Base-by-base conservation (phyloP, 1,140 invertebrate genomes). In the Lerema accius region DNA sequence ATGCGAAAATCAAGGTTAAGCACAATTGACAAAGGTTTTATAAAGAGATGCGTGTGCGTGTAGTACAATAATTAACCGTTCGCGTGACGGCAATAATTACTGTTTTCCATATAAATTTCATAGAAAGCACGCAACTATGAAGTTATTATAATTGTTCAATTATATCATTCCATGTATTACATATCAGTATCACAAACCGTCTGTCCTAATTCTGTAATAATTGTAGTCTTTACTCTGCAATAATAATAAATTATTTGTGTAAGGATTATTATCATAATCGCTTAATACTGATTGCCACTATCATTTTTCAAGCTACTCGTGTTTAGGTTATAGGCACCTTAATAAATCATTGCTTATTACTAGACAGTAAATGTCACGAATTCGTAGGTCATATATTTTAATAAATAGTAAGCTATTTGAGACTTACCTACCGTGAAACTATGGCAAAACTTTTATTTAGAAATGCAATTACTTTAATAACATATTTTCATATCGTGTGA, bases 81-180 rank as follows among this genome's bases (percentile, higher is more conserved):
- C 72, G 83, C 83, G 83, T 86, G 83, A 79, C 74, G 71, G 43
- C 49, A 51, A 71, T 80, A 78, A 86, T 86, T 82, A 82, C 73
- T 73, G 75, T 55, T 73, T 80, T 69, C 62, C 63, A 69, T 80
- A 75, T 73, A 77, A 74, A 78, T 73, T 71, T 73, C 59, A 71
- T 56, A 67, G 46, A 67, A 73, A 67, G 76, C 69, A 82, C 75
- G 71, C 80, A 60, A 80, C 68, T 66, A 68, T 69, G 58, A 72
- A 75, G 69, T 79, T 76, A 78, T 73, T 71, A 56, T 78, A 81
- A 86, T 84, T 80, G 76, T 77, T 73, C 67, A 79, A 83, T 81
- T 80, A 78, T 74, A 68, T 75, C 67, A 71, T 70, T 67, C 49
- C 49, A 60, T 73, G 56, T 51, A 73, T 73, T 64, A 67, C 56